A percentile compares a stretch with the other conserved stretches of the same genome.
Conservation (phyloP, 1,140 invertebrate species). For the Tetramorium alpestre region DNA sequence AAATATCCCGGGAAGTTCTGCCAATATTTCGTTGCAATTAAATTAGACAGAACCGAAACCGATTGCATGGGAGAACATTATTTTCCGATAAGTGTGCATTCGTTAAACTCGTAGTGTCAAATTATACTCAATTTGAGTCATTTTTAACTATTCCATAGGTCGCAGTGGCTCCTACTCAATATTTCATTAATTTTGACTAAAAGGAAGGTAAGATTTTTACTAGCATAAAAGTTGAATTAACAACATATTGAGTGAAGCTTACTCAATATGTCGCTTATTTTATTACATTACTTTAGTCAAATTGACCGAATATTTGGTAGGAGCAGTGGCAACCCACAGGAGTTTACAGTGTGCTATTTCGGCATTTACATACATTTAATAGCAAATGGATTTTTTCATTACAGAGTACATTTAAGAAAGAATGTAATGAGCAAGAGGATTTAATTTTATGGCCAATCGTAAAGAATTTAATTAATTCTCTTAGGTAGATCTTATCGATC, state of each 20-base stretch:
- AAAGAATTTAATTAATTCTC: background rate
- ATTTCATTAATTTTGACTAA: too few relatives aligned
- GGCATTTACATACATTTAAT: background rate
- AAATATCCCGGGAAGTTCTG: background rate
- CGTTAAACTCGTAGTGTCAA: too few relatives aligned
- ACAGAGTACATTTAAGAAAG: background rate
- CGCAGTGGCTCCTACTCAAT: too few relatives aligned
- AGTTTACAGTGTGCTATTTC: background rate
- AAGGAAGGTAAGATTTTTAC: too few relatives aligned
- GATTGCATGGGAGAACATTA: background rate
- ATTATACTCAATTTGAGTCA: too few relatives aligned
- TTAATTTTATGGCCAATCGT: background rate
- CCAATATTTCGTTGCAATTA: background rate
- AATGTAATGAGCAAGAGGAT: background rate
- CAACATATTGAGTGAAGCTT: too few relatives aligned
- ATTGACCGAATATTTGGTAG: too few relatives aligned
- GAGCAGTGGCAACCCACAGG: too few relatives aligned
- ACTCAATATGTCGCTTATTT: too few relatives aligned
- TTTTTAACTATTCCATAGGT: too few relatives aligned
- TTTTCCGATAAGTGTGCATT: background rate
- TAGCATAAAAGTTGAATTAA: too few relatives aligned
- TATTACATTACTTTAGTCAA: too few relatives aligned
- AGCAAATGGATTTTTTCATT: background rate
- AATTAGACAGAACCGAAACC: conserved; percentile 2
- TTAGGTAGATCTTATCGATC: conserved; percentile 18